A percentile compares a stretch with the other conserved stretches of the same genome.
Conservation (phyloP, 1,140 invertebrate species). For the Cydia pomonella region DNA sequence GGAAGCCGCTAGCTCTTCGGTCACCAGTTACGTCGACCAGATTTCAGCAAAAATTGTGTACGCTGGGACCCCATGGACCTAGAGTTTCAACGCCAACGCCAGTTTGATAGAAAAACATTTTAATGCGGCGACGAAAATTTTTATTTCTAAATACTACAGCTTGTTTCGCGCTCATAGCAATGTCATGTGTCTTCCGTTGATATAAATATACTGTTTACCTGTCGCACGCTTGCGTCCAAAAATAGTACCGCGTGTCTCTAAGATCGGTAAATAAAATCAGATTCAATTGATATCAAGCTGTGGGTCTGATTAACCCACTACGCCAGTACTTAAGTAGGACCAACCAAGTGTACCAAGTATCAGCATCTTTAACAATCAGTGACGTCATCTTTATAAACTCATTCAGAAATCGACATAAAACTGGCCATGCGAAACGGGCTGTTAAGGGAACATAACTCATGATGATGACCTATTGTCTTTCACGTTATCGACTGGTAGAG, state of each 20-base stretch:
- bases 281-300: background rate
- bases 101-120: background rate
- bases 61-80: too few species aligned
- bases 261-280: background rate
- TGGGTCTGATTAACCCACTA: too few species aligned
- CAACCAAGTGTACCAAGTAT: background rate
- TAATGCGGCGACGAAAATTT: background rate
- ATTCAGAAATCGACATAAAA: constrained; percentile 3
- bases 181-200: constrained; percentile 27
- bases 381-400: constrained; percentile 9
- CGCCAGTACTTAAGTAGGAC: too few species aligned
- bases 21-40: too few species aligned
- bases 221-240: constrained; percentile 10
- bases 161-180: constrained; percentile 19
- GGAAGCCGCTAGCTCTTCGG: too few species aligned
- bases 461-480: constrained; percentile 5
- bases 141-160: background rate
- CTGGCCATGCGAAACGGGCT: constrained; percentile 1
- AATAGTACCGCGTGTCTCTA: constrained; percentile 6
- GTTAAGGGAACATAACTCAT: background rate
- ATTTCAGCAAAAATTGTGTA: too few species aligned
- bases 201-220: constrained; percentile 31
- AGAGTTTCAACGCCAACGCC: too few species aligned
- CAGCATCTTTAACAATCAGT: background rate
- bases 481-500: background rate